A percentile compares a stretch with the other conserved stretches of the same genome.
These are phyloP conservation scores for Holotrichia oblita DNA, from an alignment of 1,140 invertebrate genomes.

Conservation along the genomic window DNA sequence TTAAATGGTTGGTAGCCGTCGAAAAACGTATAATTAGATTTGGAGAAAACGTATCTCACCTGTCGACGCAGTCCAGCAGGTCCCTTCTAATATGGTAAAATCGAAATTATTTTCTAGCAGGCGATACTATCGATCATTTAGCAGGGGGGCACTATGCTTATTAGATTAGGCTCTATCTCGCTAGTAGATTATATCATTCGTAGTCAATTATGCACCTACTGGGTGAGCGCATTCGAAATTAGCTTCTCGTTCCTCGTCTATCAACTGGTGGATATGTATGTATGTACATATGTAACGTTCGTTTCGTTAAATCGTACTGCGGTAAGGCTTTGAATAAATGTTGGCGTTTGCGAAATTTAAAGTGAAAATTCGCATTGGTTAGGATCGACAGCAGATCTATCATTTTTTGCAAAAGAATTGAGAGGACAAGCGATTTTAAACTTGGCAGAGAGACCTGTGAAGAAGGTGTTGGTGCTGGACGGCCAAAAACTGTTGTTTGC, in stretches of 20 bases:
- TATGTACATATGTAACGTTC: no score
- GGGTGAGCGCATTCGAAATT: conserved; percentile 44
- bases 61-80: background rate
- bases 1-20: background rate
- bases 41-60: conserved; percentile 6
- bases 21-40: conserved; percentile 9
- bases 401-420: no score
- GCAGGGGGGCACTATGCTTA: conserved; percentile 53
- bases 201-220: conserved; percentile 56
- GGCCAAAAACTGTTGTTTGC: no score
- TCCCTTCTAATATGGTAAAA: conserved; percentile 21
- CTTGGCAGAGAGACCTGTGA: no score
- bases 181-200: conserved; percentile 38
- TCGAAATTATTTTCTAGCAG: conserved; percentile 45
- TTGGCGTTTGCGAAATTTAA: no score
- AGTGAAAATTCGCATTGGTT: no score
- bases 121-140: conserved; percentile 52
- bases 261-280: no score
- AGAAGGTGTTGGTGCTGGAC: no score
- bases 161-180: conserved; percentile 53
- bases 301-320: no score
- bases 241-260: conserved; percentile 15
- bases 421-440: no score
- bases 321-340: no score
- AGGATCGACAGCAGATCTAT: no score